phyloP scores from a whole-genome alignment of 2,113 vertebrate species.

The Stegostoma tigrinum region DNA sequence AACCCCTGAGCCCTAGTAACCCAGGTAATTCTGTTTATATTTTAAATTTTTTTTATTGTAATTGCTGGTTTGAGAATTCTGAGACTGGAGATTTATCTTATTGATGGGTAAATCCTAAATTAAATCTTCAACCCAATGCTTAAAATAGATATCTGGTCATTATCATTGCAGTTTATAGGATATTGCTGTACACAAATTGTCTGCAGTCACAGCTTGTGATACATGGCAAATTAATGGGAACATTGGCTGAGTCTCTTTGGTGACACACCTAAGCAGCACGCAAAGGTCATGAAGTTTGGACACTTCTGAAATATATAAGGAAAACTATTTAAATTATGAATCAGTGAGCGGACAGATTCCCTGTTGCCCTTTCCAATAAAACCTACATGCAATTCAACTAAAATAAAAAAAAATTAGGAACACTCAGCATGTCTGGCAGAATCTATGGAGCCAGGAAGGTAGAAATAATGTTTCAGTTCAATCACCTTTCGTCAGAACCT shows the following conservation, averaged over 20 bases:
- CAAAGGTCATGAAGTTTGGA: not conserved
- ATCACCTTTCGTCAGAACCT: not conserved
- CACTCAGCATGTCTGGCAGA: not conserved
- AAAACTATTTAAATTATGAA: not conserved
- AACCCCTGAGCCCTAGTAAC: not conserved
- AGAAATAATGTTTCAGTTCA: not conserved
- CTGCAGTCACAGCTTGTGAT: not conserved
- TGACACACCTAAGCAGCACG: not conserved
- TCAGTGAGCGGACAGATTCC: not conserved
- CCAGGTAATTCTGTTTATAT: not conserved
- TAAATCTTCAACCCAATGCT: not conserved
- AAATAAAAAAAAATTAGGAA: not conserved
- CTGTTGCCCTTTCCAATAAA: not conserved
- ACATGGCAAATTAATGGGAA: slow-evolving; percentile 4
- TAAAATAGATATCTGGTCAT: not conserved
- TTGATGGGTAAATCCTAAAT: not conserved
- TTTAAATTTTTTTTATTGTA: not conserved
- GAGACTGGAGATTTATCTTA: not conserved
- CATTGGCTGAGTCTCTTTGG: not conserved
- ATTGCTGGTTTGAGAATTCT: not conserved
- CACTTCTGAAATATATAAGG: not conserved
- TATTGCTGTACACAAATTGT: not conserved
- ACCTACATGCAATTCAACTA: not conserved
- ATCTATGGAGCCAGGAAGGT: not conserved
- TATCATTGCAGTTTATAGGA: not conserved